Base-by-base conservation (phyloP, 2,113 vertebrate genomes). In the Ursus arctos region DNA sequence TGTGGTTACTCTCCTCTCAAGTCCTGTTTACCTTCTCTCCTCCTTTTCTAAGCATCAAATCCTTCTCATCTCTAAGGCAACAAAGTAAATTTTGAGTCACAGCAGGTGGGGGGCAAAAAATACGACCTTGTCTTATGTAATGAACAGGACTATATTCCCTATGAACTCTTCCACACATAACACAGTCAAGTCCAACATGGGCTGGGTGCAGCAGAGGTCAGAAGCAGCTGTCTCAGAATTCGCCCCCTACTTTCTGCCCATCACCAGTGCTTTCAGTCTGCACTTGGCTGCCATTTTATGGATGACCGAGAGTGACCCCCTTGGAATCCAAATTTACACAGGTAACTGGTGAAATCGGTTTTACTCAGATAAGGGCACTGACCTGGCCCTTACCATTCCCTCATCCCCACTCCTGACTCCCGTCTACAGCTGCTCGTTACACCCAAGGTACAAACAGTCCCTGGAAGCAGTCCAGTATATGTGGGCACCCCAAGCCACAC, bases 401-500 rank as follows among this genome's bases (percentile, higher is more conserved):
- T 89, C 33, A 31, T 43, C n/a, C 49, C 24, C 15, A 47, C 33
- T 57, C 26, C 1, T 31, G 9, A 22, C 36, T 88, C 49, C 24
- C 3, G 2, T 89, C 86, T 49, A 51, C 26, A 96, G 59, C 71
- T 91, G 81, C 88, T 89, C 82, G 76, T 74, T 88, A 97, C 59
- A 63, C 77, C 95, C 86, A 87, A 93, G 82, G 94, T 89, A 96
- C 94, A 95, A 93, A 96, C 4, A 81, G 93, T 95, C 79, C 69
- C 69, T 98, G 96, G 96, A 97, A 95, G 49, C 51, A 91, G 76
- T 33, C 55, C 92, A 97, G 65, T 10, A 2, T 86, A 24, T 72
- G 79, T 82, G 96, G 85, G 81, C 21, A 84, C 57, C 22, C 81
- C 69, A 82, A 88, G 15, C 47, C 82, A 91, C 85, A 96, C 81